These are phyloP conservation scores for Pachydiplax longipennis DNA, from an alignment of 2,888 invertebrate species.

Conservation along the genomic window DNA sequence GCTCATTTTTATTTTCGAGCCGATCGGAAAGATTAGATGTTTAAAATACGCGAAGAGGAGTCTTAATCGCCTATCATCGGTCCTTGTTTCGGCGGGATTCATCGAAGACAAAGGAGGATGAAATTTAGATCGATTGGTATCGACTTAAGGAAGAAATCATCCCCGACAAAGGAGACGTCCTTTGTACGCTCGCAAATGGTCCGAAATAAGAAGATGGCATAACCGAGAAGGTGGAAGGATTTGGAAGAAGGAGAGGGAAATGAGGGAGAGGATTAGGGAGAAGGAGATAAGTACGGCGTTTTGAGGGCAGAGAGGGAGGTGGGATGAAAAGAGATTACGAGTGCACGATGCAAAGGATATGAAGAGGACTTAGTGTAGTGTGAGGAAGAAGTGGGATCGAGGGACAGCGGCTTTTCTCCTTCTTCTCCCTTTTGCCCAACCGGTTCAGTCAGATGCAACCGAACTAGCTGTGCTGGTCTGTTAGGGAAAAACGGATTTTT, in stretches of 20 bases:
- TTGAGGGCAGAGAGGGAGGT: not conserved
- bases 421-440: not conserved
- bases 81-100: too few species aligned
- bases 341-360: slow-evolving; percentile 44
- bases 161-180: not conserved
- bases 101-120: too few species aligned
- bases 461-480: too few species aligned
- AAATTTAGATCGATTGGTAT: too few species aligned
- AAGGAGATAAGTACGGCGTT: not conserved
- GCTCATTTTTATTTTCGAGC: too few species aligned
- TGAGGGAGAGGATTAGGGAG: not conserved
- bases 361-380: slow-evolving; percentile 36
- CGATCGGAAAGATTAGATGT: too few species aligned
- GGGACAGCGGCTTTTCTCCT: not conserved
- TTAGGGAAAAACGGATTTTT: too few species aligned
- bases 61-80: too few species aligned
- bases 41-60: too few species aligned
- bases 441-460: not conserved
- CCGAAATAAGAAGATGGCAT: not conserved
- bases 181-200: not conserved
- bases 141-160: too few species aligned
- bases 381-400: slow-evolving; percentile 8
- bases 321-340: slow-evolving; percentile 34
- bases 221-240: not conserved
- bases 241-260: not conserved